Conservation (phyloP, 1,140 invertebrate species). For the Solenopsis fugax region DNA sequence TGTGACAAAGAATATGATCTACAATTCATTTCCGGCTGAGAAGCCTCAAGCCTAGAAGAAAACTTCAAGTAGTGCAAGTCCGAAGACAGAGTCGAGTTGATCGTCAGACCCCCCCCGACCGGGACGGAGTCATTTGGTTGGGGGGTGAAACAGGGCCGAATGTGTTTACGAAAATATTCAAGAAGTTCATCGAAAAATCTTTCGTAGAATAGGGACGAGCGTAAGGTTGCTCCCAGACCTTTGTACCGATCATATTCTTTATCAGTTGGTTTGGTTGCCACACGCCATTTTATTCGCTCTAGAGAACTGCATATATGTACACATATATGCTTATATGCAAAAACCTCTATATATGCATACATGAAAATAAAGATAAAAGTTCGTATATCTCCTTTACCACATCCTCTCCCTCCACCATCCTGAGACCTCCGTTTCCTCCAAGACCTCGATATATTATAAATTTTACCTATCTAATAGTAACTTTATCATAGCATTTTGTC, state of each 20-base stretch:
- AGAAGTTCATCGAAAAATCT: slow-evolving; percentile 78
- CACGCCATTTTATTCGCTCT: slow-evolving; percentile 64
- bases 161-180: slow-evolving; percentile 78
- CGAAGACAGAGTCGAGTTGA: slow-evolving; percentile 82
- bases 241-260: slow-evolving; percentile 86
- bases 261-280: slow-evolving; percentile 82
- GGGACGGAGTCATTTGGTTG: slow-evolving; percentile 78
- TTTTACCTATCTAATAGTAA: slow-evolving; percentile 35
- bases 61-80: slow-evolving; percentile 77
- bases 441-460: slow-evolving; percentile 23
- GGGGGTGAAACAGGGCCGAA: slow-evolving; percentile 79
- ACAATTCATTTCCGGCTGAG: slow-evolving; percentile 84
- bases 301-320: slow-evolving; percentile 11
- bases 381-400: neutral
- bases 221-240: slow-evolving; percentile 77
- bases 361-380: slow-evolving; percentile 58
- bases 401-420: slow-evolving; percentile 57
- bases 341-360: slow-evolving; percentile 21
- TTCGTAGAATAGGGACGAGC: slow-evolving; percentile 81
- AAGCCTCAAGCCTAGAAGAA: slow-evolving; percentile 86
- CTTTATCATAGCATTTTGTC: slow-evolving; percentile 24
- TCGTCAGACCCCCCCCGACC: slow-evolving; percentile 78
- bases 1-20: slow-evolving; percentile 87
- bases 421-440: slow-evolving; percentile 39
- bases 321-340: neutral